These are phyloP conservation scores for Girardinus metallicus DNA, from an alignment of 2,797 vertebrate genomes.

Conservation along the genomic window DNA sequence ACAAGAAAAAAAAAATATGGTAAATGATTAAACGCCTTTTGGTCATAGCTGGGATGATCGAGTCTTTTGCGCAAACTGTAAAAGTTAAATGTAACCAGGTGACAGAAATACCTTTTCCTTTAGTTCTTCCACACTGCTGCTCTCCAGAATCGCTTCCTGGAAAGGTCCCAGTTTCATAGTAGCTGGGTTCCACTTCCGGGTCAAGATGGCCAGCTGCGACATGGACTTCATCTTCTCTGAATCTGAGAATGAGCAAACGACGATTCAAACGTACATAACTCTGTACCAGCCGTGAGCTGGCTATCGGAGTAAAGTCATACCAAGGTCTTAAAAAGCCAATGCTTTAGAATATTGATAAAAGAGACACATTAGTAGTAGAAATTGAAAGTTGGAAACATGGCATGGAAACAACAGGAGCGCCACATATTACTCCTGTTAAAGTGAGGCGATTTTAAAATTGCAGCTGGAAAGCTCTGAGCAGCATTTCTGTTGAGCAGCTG, in stretches of 20 bases:
- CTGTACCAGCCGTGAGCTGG: neutral
- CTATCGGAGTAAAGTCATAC: neutral
- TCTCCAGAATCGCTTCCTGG: slow-evolving; percentile 96
- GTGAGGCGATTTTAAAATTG: neutral
- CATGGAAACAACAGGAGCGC: neutral
- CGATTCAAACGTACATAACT: neutral
- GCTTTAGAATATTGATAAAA: neutral
- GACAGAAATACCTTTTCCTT: slow-evolving; percentile 86
- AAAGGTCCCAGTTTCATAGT: slow-evolving; percentile 93
- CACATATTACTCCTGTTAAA: neutral
- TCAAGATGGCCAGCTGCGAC: slow-evolving; percentile 95
- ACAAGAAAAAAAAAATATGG: neutral
- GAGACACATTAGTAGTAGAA: neutral
- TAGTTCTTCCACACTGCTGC: slow-evolving; percentile 95
- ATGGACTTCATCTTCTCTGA: slow-evolving; percentile 98
- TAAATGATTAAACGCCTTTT: neutral
- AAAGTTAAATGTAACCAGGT: neutral
- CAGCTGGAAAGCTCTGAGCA: neutral
- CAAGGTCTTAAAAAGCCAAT: neutral
- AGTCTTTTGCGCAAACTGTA: neutral
- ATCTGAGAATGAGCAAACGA: slow-evolving; percentile 74
- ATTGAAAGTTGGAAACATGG: neutral
- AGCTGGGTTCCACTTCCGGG: slow-evolving; percentile 90
- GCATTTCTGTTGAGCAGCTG: neutral
- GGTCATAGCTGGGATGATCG: neutral